A percentile compares a stretch with the other conserved stretches of the same genome.
These are phyloP conservation scores for Limnothrissa miodon DNA, from an alignment of 2,113 vertebrate genomes.

Conservation along the genomic window DNA sequence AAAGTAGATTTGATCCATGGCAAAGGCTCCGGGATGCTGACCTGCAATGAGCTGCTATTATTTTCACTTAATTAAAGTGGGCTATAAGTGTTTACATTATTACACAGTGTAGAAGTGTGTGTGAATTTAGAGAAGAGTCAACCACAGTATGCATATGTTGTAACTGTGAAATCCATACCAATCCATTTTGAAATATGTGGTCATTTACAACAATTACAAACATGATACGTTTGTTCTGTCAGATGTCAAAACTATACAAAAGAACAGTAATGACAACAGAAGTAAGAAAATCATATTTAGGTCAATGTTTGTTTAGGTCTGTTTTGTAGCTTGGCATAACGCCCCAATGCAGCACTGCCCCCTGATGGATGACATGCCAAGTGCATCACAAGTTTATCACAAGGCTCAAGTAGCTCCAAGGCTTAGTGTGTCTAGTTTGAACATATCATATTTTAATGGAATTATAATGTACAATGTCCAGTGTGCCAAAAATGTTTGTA, in stretches of 20 bases:
- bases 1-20: conserved; percentile 50
- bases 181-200: background rate
- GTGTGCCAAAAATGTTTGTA: background rate
- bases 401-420: background rate
- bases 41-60: background rate
- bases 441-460: background rate
- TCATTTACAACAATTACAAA: background rate
- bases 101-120: background rate
- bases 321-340: background rate
- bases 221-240: background rate
- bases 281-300: background rate
- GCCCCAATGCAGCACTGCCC: conserved; percentile 63
- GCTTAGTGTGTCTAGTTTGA: background rate
- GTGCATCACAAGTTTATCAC: background rate
- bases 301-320: background rate
- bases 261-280: background rate
- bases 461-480: background rate
- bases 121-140: background rate
- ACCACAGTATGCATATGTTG: background rate
- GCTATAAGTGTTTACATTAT: background rate
- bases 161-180: background rate
- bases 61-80: background rate
- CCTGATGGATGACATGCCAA: conserved; percentile 58
- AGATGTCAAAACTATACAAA: background rate
- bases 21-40: background rate